These are phyloP conservation scores for Hippopotamus amphibius DNA, from an alignment of 2,113 vertebrate species.

Conservation along the genomic window DNA sequence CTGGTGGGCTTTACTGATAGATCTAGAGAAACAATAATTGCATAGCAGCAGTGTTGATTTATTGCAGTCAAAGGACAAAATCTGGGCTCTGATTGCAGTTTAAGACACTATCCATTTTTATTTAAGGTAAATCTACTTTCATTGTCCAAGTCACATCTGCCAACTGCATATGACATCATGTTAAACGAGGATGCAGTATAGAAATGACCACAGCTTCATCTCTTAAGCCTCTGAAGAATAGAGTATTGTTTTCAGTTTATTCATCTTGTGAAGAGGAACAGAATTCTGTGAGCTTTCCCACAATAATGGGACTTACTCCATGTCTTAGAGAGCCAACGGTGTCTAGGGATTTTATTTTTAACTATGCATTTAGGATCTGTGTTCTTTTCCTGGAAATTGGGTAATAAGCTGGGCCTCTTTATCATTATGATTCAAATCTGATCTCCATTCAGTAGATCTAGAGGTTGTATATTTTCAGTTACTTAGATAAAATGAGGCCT, in stretches of 20 bases:
- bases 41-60: background rate
- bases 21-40: background rate
- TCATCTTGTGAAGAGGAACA: background rate
- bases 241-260: background rate
- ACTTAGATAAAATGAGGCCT: background rate
- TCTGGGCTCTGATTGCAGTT: background rate
- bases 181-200: background rate
- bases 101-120: background rate
- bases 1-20: background rate
- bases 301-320: background rate
- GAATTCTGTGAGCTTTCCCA: background rate
- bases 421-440: background rate
- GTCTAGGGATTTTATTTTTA: background rate
- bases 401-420: background rate
- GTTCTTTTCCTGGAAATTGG: background rate
- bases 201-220: background rate
- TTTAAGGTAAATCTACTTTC: slow-evolving; percentile 16
- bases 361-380: background rate
- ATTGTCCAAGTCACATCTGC: background rate
- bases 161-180: background rate
- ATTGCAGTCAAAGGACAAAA: background rate
- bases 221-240: background rate
- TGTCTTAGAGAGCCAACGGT: background rate
- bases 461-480: background rate
- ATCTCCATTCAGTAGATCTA: background rate